Evolutionary conservation across 2,797 vertebrate species (phyloP), one percentile per base, ranked within the genome.

Genomic region (Uromys caudimaculatus): DNA sequence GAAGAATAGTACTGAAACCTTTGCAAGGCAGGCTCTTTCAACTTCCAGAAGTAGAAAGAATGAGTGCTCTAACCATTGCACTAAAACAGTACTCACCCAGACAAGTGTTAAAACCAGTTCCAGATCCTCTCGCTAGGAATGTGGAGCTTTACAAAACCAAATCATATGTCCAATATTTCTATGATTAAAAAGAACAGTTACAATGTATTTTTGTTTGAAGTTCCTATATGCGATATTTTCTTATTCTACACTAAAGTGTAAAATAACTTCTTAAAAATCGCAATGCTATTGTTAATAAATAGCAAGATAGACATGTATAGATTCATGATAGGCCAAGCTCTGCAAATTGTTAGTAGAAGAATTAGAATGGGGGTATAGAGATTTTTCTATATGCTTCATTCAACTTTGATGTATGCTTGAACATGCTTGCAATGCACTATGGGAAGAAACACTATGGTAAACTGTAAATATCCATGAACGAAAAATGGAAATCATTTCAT

Each of bases 171-270:
- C 83, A 91, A 19, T 89, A 90, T 54, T 96, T 95, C 93, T 90
- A 85, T 69, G 90, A 24, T 89, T 94, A 54, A 95, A 91, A 29
- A 87, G 77, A 93, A 56, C 64, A 95, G 50, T 50, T 38, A 56
- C 32, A 94, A 83, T 92, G 97, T 93, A 79, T 95, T 96, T 97
- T 93, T 71, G 88, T 16, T 84, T 91, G 64, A 73, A 87, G 9
- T 60, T 91, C 10, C 21, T 64, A 86, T 75, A 69, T 73, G 29
- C 32, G 35, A 79, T 95, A 54, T 81, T 94, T 90, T 93, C 29
- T 92, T 91, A 13, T 64, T 95, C 24, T 82, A 89, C 92, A 96
- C 67, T 35, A 87, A 94, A 96, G 8, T 77, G 50, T 82, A 89
- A 94, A 60, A 81, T 90, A 6, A 56, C 12, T 90, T 94, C 71